Conservation (phyloP, 2,797 vertebrate species). For the Gila robusta region DNA sequence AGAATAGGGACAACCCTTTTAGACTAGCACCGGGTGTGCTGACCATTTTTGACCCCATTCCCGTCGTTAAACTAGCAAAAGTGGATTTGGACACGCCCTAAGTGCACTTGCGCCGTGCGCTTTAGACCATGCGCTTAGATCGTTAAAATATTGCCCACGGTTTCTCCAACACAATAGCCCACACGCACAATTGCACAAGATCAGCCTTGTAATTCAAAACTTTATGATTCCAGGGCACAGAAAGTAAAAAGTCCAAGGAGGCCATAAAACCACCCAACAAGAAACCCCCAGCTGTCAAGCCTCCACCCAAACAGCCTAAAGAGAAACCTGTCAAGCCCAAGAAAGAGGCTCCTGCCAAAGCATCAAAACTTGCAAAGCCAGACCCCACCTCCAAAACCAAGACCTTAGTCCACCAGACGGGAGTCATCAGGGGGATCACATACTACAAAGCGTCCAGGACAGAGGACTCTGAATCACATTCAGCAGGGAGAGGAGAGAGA, state of each 20-base stretch:
- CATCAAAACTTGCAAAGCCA: constrained; percentile 66
- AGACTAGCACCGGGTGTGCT: too few species aligned
- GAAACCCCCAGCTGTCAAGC: constrained; percentile 79
- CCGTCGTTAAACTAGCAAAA: too few species aligned
- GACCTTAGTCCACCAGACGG: constrained; percentile 82
- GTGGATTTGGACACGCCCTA: too few species aligned
- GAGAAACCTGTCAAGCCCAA: constrained; percentile 89
- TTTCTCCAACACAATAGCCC: neutral
- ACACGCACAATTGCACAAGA: constrained; percentile 17
- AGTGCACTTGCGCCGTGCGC: too few species aligned
- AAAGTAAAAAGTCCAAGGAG: constrained; percentile 80
- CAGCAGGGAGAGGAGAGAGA: constrained; percentile 78
- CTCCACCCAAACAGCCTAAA: constrained; percentile 75
- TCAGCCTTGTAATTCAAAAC: neutral
- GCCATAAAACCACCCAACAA: constrained; percentile 77
- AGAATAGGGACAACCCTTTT: too few species aligned
- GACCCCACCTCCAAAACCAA: constrained; percentile 86
- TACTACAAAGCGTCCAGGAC: constrained; percentile 91
- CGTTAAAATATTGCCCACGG: too few species aligned
- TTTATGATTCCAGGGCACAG: constrained; percentile 79
- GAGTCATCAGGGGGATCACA: constrained; percentile 89
- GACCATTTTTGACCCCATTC: too few species aligned
- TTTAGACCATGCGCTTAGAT: too few species aligned
- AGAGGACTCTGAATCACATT: constrained; percentile 69
- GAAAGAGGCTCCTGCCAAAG: constrained; percentile 80